Evolutionary conservation across 2,797 vertebrate species (phyloP), one percentile per base, ranked within the genome.

Genomic region (Steatocranus sp.): DNA sequence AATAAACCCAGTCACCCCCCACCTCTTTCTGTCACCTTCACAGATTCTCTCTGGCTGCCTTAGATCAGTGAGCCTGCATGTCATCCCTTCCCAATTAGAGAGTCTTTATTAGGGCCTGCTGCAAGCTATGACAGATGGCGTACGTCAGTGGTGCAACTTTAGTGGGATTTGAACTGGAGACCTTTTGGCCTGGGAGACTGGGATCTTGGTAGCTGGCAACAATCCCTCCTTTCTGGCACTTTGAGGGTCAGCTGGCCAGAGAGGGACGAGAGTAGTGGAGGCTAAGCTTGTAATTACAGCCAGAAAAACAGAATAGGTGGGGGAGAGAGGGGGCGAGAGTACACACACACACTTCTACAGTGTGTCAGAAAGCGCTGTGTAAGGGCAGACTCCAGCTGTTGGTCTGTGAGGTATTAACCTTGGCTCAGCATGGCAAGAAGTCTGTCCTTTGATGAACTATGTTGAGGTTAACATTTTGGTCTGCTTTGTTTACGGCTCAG

Each of bases 71-170:
- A 81, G 87, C 83, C 81, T 17, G 38, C 93, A 93, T 94, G 94
- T 95, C 94, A 95, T 94, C 92, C 90, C 94, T 92, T 96, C 88
- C 87, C 90, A 94, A 96, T 95, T 94, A 96, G 82, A 89, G 80
- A 68, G 86, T 80, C 91, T 93, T 95, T 94, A 95, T 95, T 90
- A 94, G 89, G 87, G 85, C 84, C 50, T 49, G 50, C 88, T 81
- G 86, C 68, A 48, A 76, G 87, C 87, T 89, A 88, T 94, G 95
- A 96, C 94, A 96, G 95, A 95, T 87, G 93, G 93, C 25, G 50
- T 92, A 92, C 83, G 91, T 96, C 94, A 95, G 36, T 92, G 88
- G 56, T 75, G 80, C 73, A 89, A 89, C 90, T 93, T 94, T 94
- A 94, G 91, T 92, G 87, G 91, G 94, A 94, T 95, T 95, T 95